Percentiles rank a stretch among this genome's conserved stretches.
These are phyloP conservation scores for Hippocampus zosterae DNA, from an alignment of 2,113 vertebrate species.

Conservation along the genomic window DNA sequence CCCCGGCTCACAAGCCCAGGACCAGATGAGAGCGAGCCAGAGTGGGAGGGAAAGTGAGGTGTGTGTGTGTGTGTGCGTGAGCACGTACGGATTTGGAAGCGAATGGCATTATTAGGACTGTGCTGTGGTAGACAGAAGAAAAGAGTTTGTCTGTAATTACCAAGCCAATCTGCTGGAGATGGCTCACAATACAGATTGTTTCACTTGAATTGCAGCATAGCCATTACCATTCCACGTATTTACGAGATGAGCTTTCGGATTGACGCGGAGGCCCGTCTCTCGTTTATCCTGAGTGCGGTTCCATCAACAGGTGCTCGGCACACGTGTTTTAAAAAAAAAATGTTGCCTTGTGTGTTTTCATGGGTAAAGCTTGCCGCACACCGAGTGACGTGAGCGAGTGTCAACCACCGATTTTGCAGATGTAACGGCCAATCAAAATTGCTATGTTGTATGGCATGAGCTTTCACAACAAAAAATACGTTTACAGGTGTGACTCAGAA, in stretches of 20 bases:
- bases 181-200: conserved; percentile 54
- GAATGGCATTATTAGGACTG: conserved; percentile 64
- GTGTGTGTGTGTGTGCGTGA: conserved; percentile 23
- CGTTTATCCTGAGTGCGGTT: conserved; percentile 34
- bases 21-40: conserved; percentile 57
- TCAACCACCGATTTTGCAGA: too few relatives aligned
- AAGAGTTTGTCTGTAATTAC: conserved; percentile 64
- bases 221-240: conserved; percentile 45
- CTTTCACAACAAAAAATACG: too few relatives aligned
- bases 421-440: too few relatives aligned
- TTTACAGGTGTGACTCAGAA: too few relatives aligned
- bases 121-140: conserved; percentile 48
- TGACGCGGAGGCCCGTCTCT: conserved; percentile 23
- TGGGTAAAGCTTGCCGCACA: not conserved
- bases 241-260: conserved; percentile 51
- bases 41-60: conserved; percentile 19
- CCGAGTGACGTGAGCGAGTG: not conserved
- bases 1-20: conserved; percentile 57
- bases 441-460: not conserved
- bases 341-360: not conserved
- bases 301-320: conserved; percentile 53
- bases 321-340: too few relatives aligned
- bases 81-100: conserved; percentile 64
- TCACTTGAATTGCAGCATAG: conserved; percentile 46
- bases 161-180: conserved; percentile 47